Conservation (phyloP, 2,113 vertebrate genomes). For the Mionectes macconnelli region DNA sequence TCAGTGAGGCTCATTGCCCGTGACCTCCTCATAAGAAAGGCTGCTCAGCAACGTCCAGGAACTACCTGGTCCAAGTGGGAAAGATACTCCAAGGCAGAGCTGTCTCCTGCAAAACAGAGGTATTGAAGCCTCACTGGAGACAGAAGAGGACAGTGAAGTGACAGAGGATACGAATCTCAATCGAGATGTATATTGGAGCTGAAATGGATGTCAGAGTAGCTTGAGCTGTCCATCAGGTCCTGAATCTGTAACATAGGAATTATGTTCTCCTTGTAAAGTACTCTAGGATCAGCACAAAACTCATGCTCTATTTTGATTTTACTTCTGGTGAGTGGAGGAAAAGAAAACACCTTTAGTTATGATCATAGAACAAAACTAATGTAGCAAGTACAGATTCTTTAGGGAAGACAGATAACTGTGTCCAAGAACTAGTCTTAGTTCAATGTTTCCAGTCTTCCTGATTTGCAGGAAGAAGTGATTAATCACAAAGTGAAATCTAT, state of each 20-base stretch:
- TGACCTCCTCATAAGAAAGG: neutral
- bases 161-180: neutral
- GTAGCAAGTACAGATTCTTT: neutral
- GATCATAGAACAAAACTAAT: neutral
- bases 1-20: neutral
- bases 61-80: neutral
- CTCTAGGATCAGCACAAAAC: neutral
- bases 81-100: neutral
- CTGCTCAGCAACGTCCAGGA: neutral
- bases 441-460: neutral
- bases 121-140: neutral
- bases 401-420: neutral
- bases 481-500: slow-evolving; percentile 16
- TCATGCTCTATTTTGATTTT: neutral
- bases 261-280: neutral
- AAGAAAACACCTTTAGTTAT: neutral
- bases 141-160: neutral
- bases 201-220: neutral
- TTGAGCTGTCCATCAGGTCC: neutral
- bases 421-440: neutral
- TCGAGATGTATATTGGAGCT: neutral
- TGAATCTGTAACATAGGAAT: neutral
- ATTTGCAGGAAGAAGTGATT: slow-evolving; percentile 18
- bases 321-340: neutral
- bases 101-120: neutral